Conservation (phyloP, 1,140 invertebrate species). For the Diploscapter pachys region DNA sequence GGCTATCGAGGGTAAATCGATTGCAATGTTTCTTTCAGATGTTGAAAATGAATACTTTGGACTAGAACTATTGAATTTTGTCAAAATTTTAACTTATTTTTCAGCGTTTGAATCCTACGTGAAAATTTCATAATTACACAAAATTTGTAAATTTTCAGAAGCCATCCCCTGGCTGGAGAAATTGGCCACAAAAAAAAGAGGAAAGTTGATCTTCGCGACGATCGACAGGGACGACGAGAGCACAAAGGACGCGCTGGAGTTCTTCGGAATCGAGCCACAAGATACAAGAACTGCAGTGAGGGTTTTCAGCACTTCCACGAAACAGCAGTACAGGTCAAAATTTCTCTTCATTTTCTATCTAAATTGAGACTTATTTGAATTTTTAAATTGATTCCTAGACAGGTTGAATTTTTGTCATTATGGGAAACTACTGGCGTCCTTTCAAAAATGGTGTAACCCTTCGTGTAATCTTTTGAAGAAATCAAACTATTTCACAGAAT, state of each 20-base stretch:
- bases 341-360: background rate
- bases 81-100: too few species aligned
- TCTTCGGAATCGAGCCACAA: constrained; percentile 5
- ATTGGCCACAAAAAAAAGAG: background rate
- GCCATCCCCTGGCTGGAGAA: background rate
- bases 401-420: too few species aligned
- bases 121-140: too few species aligned
- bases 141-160: background rate
- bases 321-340: constrained; percentile 3
- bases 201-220: constrained; percentile 1
- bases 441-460: too few species aligned
- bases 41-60: background rate
- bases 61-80: too few species aligned
- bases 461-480: too few species aligned
- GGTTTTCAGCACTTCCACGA: constrained; percentile 2
- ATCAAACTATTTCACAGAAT: too few species aligned
- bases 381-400: background rate
- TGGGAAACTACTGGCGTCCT: too few species aligned
- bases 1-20: too few species aligned
- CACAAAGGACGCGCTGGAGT: background rate
- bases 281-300: background rate
- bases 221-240: constrained; percentile 13
- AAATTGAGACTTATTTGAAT: background rate
- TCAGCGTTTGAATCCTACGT: too few species aligned
- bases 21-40: too few species aligned